A percentile compares a stretch with the other conserved stretches of the same genome.
Evolutionary conservation across 2,888 invertebrate species (phyloP).

Genomic region (Chydorus sphaericus): DNA sequence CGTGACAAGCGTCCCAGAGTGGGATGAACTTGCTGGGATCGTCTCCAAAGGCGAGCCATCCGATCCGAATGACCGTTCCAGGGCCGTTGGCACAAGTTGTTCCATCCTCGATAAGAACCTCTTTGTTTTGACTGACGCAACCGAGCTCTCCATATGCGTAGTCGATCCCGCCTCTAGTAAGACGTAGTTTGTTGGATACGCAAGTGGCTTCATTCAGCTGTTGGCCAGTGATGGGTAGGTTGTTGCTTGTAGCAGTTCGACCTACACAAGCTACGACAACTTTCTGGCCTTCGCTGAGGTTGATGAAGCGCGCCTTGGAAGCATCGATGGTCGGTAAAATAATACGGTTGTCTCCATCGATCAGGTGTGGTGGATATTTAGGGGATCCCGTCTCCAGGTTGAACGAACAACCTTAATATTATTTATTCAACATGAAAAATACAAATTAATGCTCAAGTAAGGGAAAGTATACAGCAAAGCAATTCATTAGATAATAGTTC

Average conservation of each 20-base stretch:
- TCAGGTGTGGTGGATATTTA: slow-evolving; percentile 1
- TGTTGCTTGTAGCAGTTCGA: slow-evolving; percentile 1
- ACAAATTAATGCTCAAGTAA: too few relatives aligned
- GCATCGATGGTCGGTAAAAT: slow-evolving; percentile 6
- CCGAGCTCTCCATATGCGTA: neutral
- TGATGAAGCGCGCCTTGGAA: slow-evolving; percentile 4
- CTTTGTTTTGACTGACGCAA: neutral
- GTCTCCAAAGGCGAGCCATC: slow-evolving; percentile 11
- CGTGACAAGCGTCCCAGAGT: slow-evolving; percentile 38
- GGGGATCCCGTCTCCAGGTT: slow-evolving; percentile 7
- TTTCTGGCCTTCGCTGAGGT: slow-evolving; percentile 2
- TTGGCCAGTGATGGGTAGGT: neutral
- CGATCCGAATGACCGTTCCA: slow-evolving; percentile 10
- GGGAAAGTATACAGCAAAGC: too few relatives aligned
- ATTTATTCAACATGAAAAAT: too few relatives aligned
- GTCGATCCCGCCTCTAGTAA: neutral
- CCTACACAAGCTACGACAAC: slow-evolving; percentile 14
- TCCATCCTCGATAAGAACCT: slow-evolving; percentile 5
- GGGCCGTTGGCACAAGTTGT: slow-evolving; percentile 7
- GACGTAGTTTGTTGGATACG: neutral
- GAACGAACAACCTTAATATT: slow-evolving; percentile 12
- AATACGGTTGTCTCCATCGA: neutral
- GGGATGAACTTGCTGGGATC: slow-evolving; percentile 22
- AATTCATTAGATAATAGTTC: too few relatives aligned
- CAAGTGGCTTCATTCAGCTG: slow-evolving; percentile 3